Evolutionary conservation across 2,113 vertebrate genomes (phyloP), one percentile per base, ranked within the genome.

Genomic region (Guaruba guarouba): DNA sequence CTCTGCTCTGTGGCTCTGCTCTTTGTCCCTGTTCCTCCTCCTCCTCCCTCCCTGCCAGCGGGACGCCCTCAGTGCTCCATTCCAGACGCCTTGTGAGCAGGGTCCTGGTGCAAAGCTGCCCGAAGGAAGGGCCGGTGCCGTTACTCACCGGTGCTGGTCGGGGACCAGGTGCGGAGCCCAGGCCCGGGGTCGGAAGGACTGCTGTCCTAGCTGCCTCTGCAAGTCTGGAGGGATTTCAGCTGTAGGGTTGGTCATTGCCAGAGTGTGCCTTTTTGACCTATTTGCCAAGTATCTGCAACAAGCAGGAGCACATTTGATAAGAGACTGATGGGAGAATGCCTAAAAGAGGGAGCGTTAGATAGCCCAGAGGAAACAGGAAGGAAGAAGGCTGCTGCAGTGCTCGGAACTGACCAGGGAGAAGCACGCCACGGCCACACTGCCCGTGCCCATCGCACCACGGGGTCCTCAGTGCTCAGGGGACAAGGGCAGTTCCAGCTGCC

Each of bases 231-330:
- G 98, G 97, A 99, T 98, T 98, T 99, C 99, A 96, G 98, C 98
- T 97, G 98, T 98, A 98, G 99, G 98, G 98, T 98, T 99, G 98
- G 99, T 99, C 98, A 97, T 99, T 97, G 98, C 98, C 98, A 99
- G 99, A 98, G 99, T 99, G 98, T 99, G 99, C 95, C 99, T 99
- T 98, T 99, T 99, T 98, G 98, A 99, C 98, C 99, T 99, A 99
- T 99, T 99, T 98, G 99, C 99, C 99, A 99, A 98, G 99, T 99
- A 99, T 98, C 99, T 99, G 98, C 97, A 98, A 98, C 97, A 97
- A 98, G 98, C 98, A 97, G 98, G 98, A 98, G 98, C 97, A 98
- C 96, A 98, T 97, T 97, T 97, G 93, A 97, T 92, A 95, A 98
- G 97, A 96, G 96, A 97, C 91, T 90, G 97, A 77, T 11, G 95